Conservation (phyloP, 2,113 vertebrate genomes). For the Scomber scombrus region DNA sequence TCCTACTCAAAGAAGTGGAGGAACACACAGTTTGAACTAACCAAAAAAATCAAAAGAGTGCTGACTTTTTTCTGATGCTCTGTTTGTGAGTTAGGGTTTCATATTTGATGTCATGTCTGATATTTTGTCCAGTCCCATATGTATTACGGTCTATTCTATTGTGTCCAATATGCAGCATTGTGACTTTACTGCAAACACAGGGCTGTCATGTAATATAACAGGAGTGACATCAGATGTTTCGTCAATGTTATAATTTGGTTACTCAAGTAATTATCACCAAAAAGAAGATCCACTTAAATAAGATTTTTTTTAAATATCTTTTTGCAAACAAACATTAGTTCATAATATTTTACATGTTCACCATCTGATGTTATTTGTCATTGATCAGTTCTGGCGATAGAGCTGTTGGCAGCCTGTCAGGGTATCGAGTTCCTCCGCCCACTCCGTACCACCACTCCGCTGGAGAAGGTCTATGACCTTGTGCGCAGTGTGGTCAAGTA, state of each 20-base stretch:
- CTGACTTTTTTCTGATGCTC: no score
- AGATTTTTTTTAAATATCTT: neutral
- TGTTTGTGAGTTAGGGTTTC: no score
- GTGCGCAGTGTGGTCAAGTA: constrained; percentile 97
- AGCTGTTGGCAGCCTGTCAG: constrained; percentile 96
- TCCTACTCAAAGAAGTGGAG: no score
- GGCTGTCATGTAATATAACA: neutral
- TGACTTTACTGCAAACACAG: neutral
- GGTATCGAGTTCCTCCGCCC: constrained; percentile 99
- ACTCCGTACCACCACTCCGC: constrained; percentile 93
- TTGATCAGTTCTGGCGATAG: constrained; percentile 92
- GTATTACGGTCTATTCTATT: neutral
- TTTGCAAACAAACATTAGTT: neutral
- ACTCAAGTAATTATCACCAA: neutral
- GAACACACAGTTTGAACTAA: no score
- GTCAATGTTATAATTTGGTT: neutral
- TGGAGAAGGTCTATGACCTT: constrained; percentile 99
- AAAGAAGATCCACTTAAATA: neutral
- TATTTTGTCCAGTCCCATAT: neutral
- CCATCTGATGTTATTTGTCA: neutral
- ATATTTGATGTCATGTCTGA: neutral
- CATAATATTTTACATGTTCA: neutral
- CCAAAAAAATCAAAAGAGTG: no score
- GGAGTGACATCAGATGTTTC: neutral
- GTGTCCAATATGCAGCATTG: neutral